These are phyloP conservation scores for Mionectes macconnelli DNA, from an alignment of 2,113 vertebrate genomes.

Conservation along the genomic window DNA sequence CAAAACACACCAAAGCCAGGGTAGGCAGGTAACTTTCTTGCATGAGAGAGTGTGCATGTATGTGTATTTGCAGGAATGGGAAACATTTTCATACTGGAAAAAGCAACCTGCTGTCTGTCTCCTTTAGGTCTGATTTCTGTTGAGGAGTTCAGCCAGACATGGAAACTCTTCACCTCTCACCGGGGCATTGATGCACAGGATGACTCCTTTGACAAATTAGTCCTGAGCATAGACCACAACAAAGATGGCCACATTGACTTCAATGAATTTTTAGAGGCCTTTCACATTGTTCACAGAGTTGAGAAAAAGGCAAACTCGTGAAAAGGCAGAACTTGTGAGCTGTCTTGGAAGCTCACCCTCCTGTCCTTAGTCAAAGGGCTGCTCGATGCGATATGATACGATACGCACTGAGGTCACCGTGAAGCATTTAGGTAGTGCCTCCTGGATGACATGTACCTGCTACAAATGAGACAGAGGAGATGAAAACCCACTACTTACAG, in stretches of 20 bases:
- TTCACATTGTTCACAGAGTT: conserved; percentile 88
- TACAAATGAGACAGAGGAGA: background rate
- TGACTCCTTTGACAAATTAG: conserved; percentile 82
- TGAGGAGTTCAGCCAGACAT: conserved; percentile 90
- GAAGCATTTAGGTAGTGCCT: background rate
- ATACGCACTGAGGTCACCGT: background rate
- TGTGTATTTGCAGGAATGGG: background rate
- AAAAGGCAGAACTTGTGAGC: background rate
- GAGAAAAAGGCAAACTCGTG: conserved; percentile 59
- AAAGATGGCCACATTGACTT: conserved; percentile 97
- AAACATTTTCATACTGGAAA: background rate
- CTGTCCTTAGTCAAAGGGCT: background rate
- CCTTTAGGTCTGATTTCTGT: conserved; percentile 89
- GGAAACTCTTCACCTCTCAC: conserved; percentile 91
- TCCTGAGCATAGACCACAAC: conserved; percentile 90
- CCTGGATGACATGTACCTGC: background rate
- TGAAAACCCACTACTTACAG: background rate
- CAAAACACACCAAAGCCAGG: rapidly evolving
- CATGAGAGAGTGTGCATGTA: rapidly evolving
- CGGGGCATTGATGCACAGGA: conserved; percentile 77
- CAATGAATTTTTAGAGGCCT: conserved; percentile 94
- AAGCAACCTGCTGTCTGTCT: background rate
- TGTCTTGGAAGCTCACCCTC: background rate
- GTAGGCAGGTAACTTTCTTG: background rate
- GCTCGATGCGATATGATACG: rapidly evolving